These are phyloP conservation scores for Acanthaster planci DNA, from an alignment of 35 echinoderm and acorn worm species.

Conservation along the genomic window DNA sequence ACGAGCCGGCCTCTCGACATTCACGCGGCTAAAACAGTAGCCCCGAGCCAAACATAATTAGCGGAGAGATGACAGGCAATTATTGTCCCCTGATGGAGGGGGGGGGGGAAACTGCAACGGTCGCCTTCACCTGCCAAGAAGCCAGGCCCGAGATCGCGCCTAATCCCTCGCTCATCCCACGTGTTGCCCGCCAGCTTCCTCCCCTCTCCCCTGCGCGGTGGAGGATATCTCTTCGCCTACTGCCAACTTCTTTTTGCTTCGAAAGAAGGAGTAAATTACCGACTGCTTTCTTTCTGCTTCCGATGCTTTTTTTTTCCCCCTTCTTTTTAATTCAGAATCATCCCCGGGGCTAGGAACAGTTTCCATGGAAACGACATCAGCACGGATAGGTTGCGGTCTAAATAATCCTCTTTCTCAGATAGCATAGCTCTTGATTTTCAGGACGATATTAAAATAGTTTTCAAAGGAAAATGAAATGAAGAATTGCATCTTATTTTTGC, in stretches of 20 bases:
- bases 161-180: neutral
- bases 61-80: conserved; percentile 15
- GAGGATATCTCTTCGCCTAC: too few relatives aligned
- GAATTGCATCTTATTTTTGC: too few relatives aligned
- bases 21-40: neutral
- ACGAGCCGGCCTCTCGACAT: too few relatives aligned
- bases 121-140: neutral
- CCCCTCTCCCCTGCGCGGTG: too few relatives aligned
- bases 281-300: neutral
- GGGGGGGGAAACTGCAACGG: neutral
- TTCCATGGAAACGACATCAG: neutral
- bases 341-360: neutral
- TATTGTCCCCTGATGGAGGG: neutral
- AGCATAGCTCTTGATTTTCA: too few relatives aligned
- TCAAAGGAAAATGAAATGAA: too few relatives aligned
- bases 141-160: neutral
- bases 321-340: neutral
- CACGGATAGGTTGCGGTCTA: neutral
- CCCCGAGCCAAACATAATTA: conserved; percentile 22
- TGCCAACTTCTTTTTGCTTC: too few relatives aligned
- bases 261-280: neutral
- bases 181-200: conserved; percentile 19
- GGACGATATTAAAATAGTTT: too few relatives aligned
- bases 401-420: neutral
- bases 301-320: too few relatives aligned